Percentiles rank a stretch among this genome's conserved stretches.
phyloP scores from a whole-genome alignment of 2,888 invertebrate genomes.

The Dryobotodes eremita region DNA sequence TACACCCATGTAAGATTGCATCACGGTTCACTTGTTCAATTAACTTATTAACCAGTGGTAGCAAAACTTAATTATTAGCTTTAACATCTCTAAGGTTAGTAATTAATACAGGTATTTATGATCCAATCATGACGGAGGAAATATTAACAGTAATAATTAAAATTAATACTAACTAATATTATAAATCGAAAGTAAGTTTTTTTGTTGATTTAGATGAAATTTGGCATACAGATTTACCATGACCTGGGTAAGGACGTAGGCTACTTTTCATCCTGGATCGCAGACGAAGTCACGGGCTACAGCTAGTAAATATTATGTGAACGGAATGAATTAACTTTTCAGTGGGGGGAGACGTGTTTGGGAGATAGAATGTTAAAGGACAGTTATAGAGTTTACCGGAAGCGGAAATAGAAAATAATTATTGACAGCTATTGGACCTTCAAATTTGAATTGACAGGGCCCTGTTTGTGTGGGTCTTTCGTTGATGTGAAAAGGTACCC shows the following conservation, averaged over 20 bases:
- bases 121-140: background rate
- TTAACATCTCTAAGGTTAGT: background rate
- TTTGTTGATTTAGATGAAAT: no score
- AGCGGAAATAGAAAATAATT: constrained; percentile 39
- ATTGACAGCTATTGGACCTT: constrained; percentile 19
- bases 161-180: no score
- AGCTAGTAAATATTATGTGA: background rate
- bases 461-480: constrained; percentile 21
- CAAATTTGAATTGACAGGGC: constrained; percentile 15
- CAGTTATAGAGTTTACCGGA: constrained; percentile 19
- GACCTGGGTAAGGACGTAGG: no score
- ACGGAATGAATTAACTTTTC: background rate
- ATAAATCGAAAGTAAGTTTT: no score
- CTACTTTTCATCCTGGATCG: no score
- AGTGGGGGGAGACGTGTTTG: background rate
- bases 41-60: no score
- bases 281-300: no score
- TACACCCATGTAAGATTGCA: background rate
- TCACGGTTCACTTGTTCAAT: background rate
- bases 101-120: constrained; percentile 2
- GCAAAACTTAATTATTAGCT: constrained; percentile 9
- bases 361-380: constrained; percentile 9
- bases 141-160: constrained; percentile 1
- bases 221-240: no score
- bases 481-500: background rate